These are phyloP conservation scores for Ophiothrix spiculata DNA, from an alignment of 35 echinoderm and acorn worm species.

Conservation along the genomic window DNA sequence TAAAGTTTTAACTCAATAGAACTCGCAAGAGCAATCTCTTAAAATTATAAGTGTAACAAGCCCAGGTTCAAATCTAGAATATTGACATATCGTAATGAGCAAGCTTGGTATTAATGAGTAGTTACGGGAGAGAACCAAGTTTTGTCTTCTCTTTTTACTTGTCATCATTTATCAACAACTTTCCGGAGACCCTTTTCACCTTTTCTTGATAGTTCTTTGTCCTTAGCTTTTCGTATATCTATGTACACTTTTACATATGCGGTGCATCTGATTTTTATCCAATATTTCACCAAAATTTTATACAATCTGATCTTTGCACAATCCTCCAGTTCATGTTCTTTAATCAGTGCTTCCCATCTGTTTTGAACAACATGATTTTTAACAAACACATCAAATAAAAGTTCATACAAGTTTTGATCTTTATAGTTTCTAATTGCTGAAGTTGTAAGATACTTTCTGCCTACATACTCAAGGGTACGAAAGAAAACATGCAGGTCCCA, in stretches of 20 bases:
- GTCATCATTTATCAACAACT: not conserved
- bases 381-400: not conserved
- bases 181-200: constrained; percentile 13
- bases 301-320: no score
- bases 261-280: not conserved
- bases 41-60: not conserved
- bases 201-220: not conserved
- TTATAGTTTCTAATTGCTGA: not conserved
- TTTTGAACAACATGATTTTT: not conserved
- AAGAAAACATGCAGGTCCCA: not conserved
- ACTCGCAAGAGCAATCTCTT: not conserved
- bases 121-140: not conserved
- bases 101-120: not conserved
- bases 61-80: not conserved
- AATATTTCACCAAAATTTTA: not conserved
- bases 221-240: not conserved
- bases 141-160: not conserved
- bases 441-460: not conserved
- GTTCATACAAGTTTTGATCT: not conserved
- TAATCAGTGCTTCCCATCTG: not conserved
- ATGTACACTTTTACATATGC: constrained; percentile 18
- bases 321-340: not conserved
- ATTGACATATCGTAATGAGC: not conserved
- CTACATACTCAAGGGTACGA: not conserved
- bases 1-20: not conserved